These are phyloP conservation scores for Siderastrea radians DNA, from an alignment of 92 coral and sea anemone genomes.

Conservation along the genomic window DNA sequence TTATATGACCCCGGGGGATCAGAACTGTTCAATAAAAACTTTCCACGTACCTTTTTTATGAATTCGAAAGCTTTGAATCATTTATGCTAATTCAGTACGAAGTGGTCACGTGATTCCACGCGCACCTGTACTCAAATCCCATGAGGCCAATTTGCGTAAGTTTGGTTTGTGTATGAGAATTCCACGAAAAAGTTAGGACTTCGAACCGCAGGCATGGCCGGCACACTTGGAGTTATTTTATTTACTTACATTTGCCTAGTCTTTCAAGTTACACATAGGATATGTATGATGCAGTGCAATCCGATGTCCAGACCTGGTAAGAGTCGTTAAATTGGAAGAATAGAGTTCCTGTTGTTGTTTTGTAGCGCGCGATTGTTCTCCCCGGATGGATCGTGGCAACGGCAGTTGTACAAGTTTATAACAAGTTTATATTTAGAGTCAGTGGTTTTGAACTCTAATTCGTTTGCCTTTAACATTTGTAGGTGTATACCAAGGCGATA, in stretches of 20 bases:
- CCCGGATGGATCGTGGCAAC: constrained; percentile 80
- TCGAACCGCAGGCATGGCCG: constrained; percentile 87
- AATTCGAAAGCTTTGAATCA: constrained; percentile 16
- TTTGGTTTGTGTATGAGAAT: constrained; percentile 94
- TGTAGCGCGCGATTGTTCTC: constrained; percentile 82
- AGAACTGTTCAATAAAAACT: constrained; percentile 32
- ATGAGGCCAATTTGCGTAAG: constrained; percentile 87
- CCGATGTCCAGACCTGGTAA: constrained; percentile 95
- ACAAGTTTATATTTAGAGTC: constrained; percentile 23
- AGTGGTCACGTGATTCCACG: constrained; percentile 70
- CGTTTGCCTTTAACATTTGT: constrained; percentile 32
- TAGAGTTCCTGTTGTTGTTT: constrained; percentile 67
- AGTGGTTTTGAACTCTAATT: constrained; percentile 23
- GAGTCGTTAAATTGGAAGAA: constrained; percentile 59
- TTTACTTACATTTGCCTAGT: constrained; percentile 87
- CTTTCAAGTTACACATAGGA: constrained; percentile 90
- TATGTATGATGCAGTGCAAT: constrained; percentile 97
- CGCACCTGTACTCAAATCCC: constrained; percentile 95
- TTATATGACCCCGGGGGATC: constrained; percentile 42
- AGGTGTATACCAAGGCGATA: constrained; percentile 92
- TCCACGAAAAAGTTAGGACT: constrained; percentile 70
- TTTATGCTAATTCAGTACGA: constrained; percentile 61
- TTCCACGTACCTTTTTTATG: constrained; percentile 52
- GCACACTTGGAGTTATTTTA: constrained; percentile 81
- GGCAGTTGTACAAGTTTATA: constrained; percentile 65